phyloP scores from a whole-genome alignment of 2,797 vertebrate species.

The Chiloscyllium punctatum region DNA sequence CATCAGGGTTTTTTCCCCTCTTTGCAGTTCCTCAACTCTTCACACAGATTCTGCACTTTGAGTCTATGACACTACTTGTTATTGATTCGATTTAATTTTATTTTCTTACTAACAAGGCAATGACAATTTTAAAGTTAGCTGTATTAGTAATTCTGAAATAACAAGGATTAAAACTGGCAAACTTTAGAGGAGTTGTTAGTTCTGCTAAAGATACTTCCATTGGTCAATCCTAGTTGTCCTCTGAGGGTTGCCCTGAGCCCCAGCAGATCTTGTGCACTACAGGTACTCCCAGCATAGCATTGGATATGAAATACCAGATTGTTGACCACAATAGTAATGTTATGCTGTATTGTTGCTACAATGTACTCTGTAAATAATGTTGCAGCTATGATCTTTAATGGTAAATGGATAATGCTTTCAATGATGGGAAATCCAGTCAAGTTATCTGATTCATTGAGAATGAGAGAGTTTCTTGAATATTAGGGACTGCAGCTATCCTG shows the following conservation, averaged over 20 bases:
- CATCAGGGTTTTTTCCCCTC: too few relatives aligned
- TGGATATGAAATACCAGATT: not conserved
- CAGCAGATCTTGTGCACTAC: not conserved
- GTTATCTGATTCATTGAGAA: not conserved
- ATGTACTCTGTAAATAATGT: not conserved
- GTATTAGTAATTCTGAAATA: not conserved
- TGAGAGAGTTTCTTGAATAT: not conserved
- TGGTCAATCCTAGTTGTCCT: not conserved
- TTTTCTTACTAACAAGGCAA: too few relatives aligned
- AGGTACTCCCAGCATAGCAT: not conserved
- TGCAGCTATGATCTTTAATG: not conserved
- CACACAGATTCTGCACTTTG: too few relatives aligned
- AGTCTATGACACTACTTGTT: too few relatives aligned
- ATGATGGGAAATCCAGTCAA: not conserved
- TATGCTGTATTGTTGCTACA: not conserved
- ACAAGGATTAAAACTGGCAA: not conserved
- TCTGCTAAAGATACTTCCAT: not conserved
- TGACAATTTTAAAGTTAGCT: not conserved
- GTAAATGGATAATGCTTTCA: not conserved
- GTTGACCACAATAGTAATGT: not conserved
- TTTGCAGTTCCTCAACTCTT: too few relatives aligned
- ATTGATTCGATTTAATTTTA: too few relatives aligned
- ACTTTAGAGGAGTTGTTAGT: not conserved
- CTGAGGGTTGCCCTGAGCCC: not conserved
- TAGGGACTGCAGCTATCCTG: not conserved